Evolutionary conservation across 2,797 vertebrate species (phyloP), one percentile per base, ranked within the genome.

Genomic region (Acropternis orthonyx): DNA sequence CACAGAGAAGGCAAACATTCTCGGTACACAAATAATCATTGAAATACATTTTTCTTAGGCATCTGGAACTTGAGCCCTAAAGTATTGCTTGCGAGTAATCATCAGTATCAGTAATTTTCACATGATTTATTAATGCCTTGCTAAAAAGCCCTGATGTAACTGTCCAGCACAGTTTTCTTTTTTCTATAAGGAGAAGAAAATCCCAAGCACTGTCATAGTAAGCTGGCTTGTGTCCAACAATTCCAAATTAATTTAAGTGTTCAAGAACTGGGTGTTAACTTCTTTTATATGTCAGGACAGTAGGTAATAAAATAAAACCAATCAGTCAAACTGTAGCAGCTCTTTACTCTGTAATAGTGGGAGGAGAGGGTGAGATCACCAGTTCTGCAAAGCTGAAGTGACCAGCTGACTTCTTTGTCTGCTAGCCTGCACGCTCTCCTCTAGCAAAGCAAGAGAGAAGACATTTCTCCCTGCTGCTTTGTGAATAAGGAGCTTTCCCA

Each of bases 361-460:
- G 91, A 93, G 79, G 58, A 77, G 67, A 84, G 73, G 63, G 58
- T 96, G 96, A 97, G 95, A 88, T 97, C 95, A 96, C 34, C 2
- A 11, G 48, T 72, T 89, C 72, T 81, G 87, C 8, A 13, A 81
- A 67, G 82, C 74, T 67, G 49, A 89, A 85, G 78, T 84, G 86
- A 93, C 91, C 87, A 88, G 78, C 89, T 92, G 95, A 93, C 37
- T 90, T 69, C 95, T 97, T 96, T 96, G 92, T 96, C 79, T 96
- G 93, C 79, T 84, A 2, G 36, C 19, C 54, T 77, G 82, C 3
- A 1, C 4, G 58, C 58, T 85, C n/a, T 69, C 54, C 51, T 24
- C 55, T 37, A 67, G 82, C 43, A 63, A 36, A 84, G n/a, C 72
- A 36, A 52, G 73, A 82, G 15, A 41, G 43, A 32, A 85, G 43